phyloP scores from a whole-genome alignment of 1,140 invertebrate genomes.

The Pachypeltis micranthus region DNA sequence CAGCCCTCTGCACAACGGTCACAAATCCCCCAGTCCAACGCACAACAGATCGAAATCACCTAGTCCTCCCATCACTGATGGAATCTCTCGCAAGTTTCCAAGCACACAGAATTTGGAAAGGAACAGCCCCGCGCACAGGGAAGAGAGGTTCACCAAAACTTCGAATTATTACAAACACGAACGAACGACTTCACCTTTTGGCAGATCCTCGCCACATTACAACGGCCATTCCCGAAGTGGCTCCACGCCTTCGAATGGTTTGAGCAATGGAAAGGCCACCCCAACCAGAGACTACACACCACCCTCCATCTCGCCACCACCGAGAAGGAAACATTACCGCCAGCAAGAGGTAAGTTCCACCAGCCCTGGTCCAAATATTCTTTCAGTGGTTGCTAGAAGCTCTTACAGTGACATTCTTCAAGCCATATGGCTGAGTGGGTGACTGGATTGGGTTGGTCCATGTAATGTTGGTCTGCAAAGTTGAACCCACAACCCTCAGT shows the following conservation, averaged over 20 bases:
- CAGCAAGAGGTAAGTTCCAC: constrained; percentile 10
- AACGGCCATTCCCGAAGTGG: constrained; percentile 11
- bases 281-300: constrained; percentile 17
- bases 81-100: constrained; percentile 28
- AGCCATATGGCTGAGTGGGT: too few relatives aligned
- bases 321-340: constrained; percentile 12
- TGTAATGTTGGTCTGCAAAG: too few relatives aligned
- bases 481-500: too few relatives aligned
- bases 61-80: constrained; percentile 18
- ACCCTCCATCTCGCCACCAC: constrained; percentile 17
- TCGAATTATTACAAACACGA: constrained; percentile 19
- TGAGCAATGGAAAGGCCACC: constrained; percentile 14
- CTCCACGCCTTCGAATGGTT: constrained; percentile 8
- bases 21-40: constrained; percentile 6
- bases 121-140: constrained; percentile 21
- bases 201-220: constrained; percentile 13
- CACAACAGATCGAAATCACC: constrained; percentile 28
- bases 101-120: constrained; percentile 28
- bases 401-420: too few relatives aligned
- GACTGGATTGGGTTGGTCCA: too few relatives aligned
- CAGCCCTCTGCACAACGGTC: constrained; percentile 5
- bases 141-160: constrained; percentile 18
- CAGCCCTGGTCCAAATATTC: too few relatives aligned
- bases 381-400: too few relatives aligned
- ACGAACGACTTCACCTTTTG: constrained; percentile 12